phyloP scores from a whole-genome alignment of 1,140 invertebrate species.

The Aphaenogaster floridana region DNA sequence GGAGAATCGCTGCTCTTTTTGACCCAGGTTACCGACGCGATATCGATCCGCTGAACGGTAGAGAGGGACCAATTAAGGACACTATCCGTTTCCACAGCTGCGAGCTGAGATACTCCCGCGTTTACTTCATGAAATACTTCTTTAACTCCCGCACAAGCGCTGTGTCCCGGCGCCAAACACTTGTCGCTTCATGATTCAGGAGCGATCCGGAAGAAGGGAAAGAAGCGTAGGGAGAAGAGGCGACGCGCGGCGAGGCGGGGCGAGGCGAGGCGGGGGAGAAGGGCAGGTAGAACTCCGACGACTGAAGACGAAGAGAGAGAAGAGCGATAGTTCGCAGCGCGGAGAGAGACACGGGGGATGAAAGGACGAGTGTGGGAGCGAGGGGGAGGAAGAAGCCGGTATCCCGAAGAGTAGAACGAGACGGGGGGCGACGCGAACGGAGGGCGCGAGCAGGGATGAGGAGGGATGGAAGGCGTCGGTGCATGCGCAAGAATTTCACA shows the following conservation, averaged over 20 bases:
- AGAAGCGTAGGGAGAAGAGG: slow-evolving; percentile 45
- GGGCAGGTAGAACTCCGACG: background rate
- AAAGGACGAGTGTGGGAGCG: slow-evolving; percentile 2
- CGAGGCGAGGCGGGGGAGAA: background rate
- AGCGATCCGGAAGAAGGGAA: slow-evolving; percentile 69
- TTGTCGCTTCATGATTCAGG: slow-evolving; percentile 72
- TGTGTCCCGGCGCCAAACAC: slow-evolving; percentile 66
- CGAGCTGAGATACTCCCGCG: slow-evolving; percentile 54
- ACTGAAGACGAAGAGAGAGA: slow-evolving; percentile 42
- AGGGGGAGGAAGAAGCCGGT: background rate
- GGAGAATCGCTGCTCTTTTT: slow-evolving; percentile 47
- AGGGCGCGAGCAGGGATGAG: slow-evolving; percentile 46
- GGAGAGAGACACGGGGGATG: slow-evolving; percentile 1
- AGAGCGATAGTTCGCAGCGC: slow-evolving; percentile 12
- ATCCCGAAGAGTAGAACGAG: slow-evolving; percentile 35
- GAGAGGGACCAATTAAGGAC: slow-evolving; percentile 56
- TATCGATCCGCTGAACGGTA: slow-evolving; percentile 46
- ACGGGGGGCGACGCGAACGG: slow-evolving; percentile 44
- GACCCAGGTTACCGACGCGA: slow-evolving; percentile 39
- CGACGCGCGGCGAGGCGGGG: background rate
- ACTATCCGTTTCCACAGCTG: slow-evolving; percentile 60
- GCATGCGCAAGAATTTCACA: slow-evolving; percentile 85
- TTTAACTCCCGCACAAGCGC: slow-evolving; percentile 57
- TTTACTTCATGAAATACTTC: slow-evolving; percentile 67
- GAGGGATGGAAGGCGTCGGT: slow-evolving; percentile 77